These are phyloP conservation scores for Dryobotodes eremita DNA, from an alignment of 2,888 invertebrate genomes.

Conservation along the genomic window DNA sequence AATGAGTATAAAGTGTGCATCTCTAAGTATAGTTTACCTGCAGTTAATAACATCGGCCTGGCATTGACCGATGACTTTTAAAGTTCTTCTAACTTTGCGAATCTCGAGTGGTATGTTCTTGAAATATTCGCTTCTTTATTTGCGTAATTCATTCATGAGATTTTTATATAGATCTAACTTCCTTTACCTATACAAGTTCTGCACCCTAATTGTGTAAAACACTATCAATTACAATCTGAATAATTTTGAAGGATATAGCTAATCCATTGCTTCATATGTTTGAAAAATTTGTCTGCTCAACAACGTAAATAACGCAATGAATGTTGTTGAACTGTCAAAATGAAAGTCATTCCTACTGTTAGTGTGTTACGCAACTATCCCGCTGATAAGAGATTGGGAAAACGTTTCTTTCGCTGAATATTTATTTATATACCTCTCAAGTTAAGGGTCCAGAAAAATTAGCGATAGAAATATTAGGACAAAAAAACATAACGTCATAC, in stretches of 20 bases:
- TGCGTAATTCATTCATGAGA: background rate
- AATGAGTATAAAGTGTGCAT: constrained; percentile 42
- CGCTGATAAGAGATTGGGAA: no score
- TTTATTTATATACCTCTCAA: background rate
- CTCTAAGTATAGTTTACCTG: constrained; percentile 30
- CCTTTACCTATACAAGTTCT: no score
- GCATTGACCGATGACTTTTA: constrained; percentile 61
- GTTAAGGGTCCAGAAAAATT: background rate
- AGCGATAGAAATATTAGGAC: background rate
- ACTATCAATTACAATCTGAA: no score
- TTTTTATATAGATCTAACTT: background rate
- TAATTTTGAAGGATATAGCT: no score
- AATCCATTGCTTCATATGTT: no score
- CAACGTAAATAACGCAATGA: no score
- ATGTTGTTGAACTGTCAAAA: no score
- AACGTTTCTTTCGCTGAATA: no score
- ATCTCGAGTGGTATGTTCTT: constrained; percentile 34
- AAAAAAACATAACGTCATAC: background rate
- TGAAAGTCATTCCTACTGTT: no score
- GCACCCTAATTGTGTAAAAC: no score
- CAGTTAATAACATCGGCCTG: constrained; percentile 40
- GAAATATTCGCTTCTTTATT: constrained; percentile 6
- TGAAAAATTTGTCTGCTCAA: no score
- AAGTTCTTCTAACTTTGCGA: constrained; percentile 35
- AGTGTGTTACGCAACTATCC: no score